These are phyloP conservation scores for Pseudopipra pipra DNA, from an alignment of 2,113 vertebrate genomes.

Conservation along the genomic window DNA sequence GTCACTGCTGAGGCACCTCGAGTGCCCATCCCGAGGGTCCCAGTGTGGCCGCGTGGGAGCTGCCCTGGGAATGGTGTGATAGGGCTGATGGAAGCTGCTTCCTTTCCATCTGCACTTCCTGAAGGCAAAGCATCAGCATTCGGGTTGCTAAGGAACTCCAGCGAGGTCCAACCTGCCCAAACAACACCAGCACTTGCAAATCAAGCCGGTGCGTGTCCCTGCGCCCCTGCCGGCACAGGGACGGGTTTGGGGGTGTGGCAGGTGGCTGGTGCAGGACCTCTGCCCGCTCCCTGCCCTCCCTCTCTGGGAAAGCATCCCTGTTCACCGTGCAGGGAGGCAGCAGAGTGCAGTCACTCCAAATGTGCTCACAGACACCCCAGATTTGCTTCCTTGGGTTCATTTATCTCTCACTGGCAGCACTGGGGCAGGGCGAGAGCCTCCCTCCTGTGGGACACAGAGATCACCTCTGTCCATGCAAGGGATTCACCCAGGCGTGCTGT, in stretches of 20 bases:
- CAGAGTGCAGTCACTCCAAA: not conserved
- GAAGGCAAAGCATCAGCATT: not conserved
- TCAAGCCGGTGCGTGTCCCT: not conserved
- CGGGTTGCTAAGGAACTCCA: constrained; percentile 22
- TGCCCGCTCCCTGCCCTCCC: not conserved
- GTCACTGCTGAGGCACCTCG: not conserved
- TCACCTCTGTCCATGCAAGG: not conserved
- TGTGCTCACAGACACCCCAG: not conserved
- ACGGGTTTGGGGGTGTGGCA: not conserved
- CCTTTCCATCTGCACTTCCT: not conserved
- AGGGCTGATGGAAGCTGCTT: not conserved
- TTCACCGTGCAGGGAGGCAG: not conserved
- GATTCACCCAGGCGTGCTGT: not conserved
- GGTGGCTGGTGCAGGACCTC: not conserved
- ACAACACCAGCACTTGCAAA: not conserved
- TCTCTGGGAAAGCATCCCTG: not conserved
- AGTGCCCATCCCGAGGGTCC: fast-evolving
- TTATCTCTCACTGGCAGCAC: not conserved
- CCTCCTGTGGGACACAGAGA: not conserved
- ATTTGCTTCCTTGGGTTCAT: not conserved
- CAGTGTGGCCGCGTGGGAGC: not conserved
- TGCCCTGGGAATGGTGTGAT: not conserved
- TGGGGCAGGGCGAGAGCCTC: not conserved
- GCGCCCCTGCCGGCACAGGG: not conserved
- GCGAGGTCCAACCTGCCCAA: not conserved